These are phyloP conservation scores for Allophyes oxyacanthae DNA, from an alignment of 2,888 invertebrate genomes.

Conservation along the genomic window DNA sequence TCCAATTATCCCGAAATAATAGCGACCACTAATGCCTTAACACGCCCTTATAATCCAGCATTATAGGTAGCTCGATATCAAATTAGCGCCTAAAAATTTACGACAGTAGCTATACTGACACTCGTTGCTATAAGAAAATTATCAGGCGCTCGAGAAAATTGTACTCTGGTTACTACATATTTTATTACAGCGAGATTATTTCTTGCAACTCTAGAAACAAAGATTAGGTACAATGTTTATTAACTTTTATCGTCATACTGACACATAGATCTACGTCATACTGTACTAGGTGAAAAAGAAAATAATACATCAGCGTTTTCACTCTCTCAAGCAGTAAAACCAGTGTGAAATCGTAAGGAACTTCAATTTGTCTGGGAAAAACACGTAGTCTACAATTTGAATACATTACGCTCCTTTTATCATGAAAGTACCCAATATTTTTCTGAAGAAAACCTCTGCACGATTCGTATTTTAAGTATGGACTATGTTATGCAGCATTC, in stretches of 20 bases:
- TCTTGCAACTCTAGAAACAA: constrained; percentile 12
- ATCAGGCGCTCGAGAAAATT: constrained; percentile 41
- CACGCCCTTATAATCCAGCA: constrained; percentile 21
- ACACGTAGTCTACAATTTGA: not conserved
- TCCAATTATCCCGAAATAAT: constrained; percentile 8
- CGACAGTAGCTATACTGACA: constrained; percentile 33
- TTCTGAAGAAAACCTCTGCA: too few species aligned
- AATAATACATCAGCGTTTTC: not conserved
- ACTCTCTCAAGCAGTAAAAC: not conserved
- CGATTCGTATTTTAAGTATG: too few species aligned
- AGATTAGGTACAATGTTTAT: constrained; percentile 24
- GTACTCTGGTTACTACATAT: constrained; percentile 15
- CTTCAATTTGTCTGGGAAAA: not conserved
- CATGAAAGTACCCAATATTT: not conserved
- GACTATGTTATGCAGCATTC: too few species aligned
- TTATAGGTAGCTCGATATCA: constrained; percentile 20
- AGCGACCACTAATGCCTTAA: constrained; percentile 4
- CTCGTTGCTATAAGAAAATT: constrained; percentile 50
- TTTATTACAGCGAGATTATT: constrained; percentile 23
- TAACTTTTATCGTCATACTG: constrained; percentile 8
- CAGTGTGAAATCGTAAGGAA: not conserved
- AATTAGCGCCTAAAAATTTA: constrained; percentile 46
- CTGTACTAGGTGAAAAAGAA: constrained; percentile 8
- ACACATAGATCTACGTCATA: too few species aligned
- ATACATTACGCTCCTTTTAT: not conserved